Evolutionary conservation across 2,888 invertebrate species (phyloP).

Genomic region (Neoitamus cyanurus): DNA sequence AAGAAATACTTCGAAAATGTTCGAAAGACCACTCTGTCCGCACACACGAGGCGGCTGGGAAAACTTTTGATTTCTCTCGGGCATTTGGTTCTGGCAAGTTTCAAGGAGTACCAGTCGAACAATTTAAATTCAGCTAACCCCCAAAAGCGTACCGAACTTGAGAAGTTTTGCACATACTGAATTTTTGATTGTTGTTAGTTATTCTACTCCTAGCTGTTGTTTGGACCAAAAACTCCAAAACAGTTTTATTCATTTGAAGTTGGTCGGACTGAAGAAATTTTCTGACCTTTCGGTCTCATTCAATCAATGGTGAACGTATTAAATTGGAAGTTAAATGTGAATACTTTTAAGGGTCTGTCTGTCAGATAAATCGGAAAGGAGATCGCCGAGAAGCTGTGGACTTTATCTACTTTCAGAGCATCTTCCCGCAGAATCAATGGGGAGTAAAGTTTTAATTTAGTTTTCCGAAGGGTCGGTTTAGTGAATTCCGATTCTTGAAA

Average conservation of each 20-base stretch:
- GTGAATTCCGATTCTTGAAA: conserved; percentile 21
- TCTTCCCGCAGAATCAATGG: conserved; percentile 7
- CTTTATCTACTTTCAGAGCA: conserved; percentile 13
- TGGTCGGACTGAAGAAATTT: conserved; percentile 1
- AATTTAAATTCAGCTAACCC: conserved; percentile 48
- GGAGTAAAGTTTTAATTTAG: conserved; percentile 32
- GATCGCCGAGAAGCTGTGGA: not conserved
- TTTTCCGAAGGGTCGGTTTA: conserved; percentile 29
- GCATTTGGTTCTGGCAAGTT: conserved; percentile 41
- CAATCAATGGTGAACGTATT: not conserved
- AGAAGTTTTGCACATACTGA: conserved; percentile 32
- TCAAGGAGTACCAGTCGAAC: conserved; percentile 37
- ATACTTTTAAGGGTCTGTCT: not conserved
- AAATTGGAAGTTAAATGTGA: conserved; percentile 17
- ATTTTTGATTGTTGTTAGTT: conserved; percentile 40
- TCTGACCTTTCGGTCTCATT: not conserved
- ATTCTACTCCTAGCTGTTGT: not conserved
- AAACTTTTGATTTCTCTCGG: conserved; percentile 49
- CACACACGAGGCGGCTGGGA: not conserved
- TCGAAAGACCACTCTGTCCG: conserved; percentile 4
- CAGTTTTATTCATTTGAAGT: conserved; percentile 30
- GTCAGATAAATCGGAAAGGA: not conserved
- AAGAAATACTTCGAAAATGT: conserved; percentile 23
- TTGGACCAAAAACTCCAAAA: conserved; percentile 20
- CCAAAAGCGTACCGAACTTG: conserved; percentile 20